Evolutionary conservation across 2,113 vertebrate genomes (phyloP).

Genomic region (Camarhynchus parvulus): DNA sequence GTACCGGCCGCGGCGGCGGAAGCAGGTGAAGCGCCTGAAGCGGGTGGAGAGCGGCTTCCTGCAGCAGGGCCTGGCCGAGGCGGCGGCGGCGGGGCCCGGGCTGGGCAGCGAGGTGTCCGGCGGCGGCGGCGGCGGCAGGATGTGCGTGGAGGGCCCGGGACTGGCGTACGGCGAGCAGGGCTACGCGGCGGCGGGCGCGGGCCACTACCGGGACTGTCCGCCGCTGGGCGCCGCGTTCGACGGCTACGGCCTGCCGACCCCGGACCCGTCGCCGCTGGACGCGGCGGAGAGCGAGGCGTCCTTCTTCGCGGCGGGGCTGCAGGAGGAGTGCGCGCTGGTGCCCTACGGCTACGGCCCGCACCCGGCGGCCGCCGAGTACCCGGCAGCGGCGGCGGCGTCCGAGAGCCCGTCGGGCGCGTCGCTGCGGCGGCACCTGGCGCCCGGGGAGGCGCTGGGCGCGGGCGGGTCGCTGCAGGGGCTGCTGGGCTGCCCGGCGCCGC

Average conservation of each 20-base stretch:
- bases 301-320: constrained; percentile 82
- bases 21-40: constrained; percentile 96
- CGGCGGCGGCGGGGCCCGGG: constrained; percentile 51
- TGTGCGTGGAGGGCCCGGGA: constrained; percentile 76
- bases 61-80: constrained; percentile 77
- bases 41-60: constrained; percentile 87
- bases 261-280: constrained; percentile 91
- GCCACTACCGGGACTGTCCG: constrained; percentile 85
- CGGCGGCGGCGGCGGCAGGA: constrained; percentile 66
- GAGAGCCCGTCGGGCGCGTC: constrained; percentile 35
- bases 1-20: constrained; percentile 92
- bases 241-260: constrained; percentile 88
- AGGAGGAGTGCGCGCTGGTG: constrained; percentile 84
- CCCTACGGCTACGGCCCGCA: constrained; percentile 80
- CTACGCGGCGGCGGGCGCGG: constrained; percentile 62
- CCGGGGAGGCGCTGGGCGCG: background rate
- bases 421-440: background rate
- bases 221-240: constrained; percentile 80
- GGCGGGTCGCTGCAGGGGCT: background rate
- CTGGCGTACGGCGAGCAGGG: constrained; percentile 80
- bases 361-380: constrained; percentile 53
- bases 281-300: constrained; percentile 83
- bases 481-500: background rate
- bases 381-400: constrained; percentile 48
- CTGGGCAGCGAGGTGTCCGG: constrained; percentile 53